Evolutionary conservation across 1,140 invertebrate species (phyloP).

Genomic region (Idris sp.): DNA sequence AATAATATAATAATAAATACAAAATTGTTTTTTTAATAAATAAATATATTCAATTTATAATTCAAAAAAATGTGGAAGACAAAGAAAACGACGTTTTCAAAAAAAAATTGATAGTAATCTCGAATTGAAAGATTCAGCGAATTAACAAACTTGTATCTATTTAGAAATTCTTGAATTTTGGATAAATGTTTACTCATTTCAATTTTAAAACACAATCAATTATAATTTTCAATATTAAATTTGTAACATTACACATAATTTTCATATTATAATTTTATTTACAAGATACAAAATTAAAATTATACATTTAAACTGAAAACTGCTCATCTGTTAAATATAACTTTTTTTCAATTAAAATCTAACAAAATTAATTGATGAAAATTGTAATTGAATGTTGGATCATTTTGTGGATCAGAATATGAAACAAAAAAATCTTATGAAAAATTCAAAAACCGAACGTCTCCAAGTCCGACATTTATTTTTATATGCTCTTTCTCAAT

Average conservation of each 20-base stretch:
- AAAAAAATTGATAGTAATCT: slow-evolving; percentile 6
- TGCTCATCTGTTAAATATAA: too few species aligned
- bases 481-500: slow-evolving; percentile 26
- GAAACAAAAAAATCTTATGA: too few species aligned
- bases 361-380: slow-evolving; percentile 2
- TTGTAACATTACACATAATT: slow-evolving; percentile 1
- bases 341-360: too few species aligned
- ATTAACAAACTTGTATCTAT: not conserved
- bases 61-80: slow-evolving; percentile 7
- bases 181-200: slow-evolving; percentile 18
- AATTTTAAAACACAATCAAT: slow-evolving; percentile 2
- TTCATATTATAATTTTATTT: not conserved
- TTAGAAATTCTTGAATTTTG: slow-evolving; percentile 10
- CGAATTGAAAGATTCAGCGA: slow-evolving; percentile 19
- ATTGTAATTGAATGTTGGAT: slow-evolving; percentile 6
- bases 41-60: slow-evolving; percentile 23
- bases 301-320: too few species aligned
- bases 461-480: slow-evolving; percentile 36
- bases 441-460: slow-evolving; percentile 16
- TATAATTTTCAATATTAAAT: not conserved
- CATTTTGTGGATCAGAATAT: slow-evolving; percentile 12
- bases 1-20: too few species aligned
- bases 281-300: not conserved
- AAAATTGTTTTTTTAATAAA: too few species aligned
- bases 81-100: slow-evolving; percentile 34